These are phyloP conservation scores for Lomographa bimaculata DNA, from an alignment of 2,888 invertebrate genomes.

Conservation along the genomic window DNA sequence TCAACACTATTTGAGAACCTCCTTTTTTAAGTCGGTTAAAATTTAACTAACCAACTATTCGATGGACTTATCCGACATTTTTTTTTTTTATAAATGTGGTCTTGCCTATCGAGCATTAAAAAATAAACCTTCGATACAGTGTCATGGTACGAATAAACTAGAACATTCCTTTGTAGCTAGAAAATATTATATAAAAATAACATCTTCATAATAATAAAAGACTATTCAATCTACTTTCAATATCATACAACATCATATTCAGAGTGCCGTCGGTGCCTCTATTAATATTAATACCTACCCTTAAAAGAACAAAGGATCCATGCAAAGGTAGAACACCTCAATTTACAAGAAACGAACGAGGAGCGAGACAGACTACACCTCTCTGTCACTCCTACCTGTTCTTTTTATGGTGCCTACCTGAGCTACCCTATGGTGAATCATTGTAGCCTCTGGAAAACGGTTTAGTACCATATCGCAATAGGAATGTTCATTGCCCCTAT, in stretches of 20 bases:
- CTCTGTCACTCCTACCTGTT: slow-evolving; percentile 50
- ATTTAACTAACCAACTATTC: too few species aligned
- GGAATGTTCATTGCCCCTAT: slow-evolving; percentile 1
- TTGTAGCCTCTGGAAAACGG: slow-evolving; percentile 24
- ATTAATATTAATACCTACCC: slow-evolving; percentile 19
- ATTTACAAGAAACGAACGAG: slow-evolving; percentile 36
- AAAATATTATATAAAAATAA: too few species aligned
- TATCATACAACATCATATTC: slow-evolving; percentile 2
- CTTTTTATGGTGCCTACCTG: slow-evolving; percentile 46
- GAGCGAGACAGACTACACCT: slow-evolving; percentile 19
- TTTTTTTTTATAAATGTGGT: too few species aligned
- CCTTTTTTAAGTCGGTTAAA: too few species aligned
- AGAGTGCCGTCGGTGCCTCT: not conserved
- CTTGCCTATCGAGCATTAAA: too few species aligned
- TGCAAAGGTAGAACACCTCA: slow-evolving; percentile 27
- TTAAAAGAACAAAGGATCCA: slow-evolving; percentile 14
- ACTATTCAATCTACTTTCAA: too few species aligned
- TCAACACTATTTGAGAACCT: too few species aligned
- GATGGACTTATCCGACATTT: too few species aligned
- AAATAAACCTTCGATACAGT: too few species aligned
- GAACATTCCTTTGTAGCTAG: too few species aligned
- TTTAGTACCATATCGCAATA: slow-evolving; percentile 12
- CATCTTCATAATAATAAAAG: too few species aligned
- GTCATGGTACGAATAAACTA: too few species aligned
- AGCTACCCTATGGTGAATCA: slow-evolving; percentile 42